Evolutionary conservation across 1,140 invertebrate species (phyloP).

Genomic region (Pogonus chalceus): DNA sequence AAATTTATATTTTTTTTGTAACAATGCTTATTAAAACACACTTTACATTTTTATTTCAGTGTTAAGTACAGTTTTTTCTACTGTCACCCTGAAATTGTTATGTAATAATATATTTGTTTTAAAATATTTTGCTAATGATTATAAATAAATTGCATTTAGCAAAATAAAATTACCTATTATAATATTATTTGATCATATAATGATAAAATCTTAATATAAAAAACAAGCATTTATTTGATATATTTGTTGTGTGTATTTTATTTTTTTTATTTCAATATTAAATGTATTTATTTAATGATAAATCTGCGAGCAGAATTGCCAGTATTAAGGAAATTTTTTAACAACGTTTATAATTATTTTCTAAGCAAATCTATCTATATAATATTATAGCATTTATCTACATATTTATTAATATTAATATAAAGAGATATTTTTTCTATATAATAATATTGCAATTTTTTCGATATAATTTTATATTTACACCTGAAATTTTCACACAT

Average conservation of each 20-base stretch:
- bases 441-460: background rate
- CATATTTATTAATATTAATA: background rate
- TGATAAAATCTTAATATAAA: constrained; percentile 2
- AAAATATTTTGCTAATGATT: background rate
- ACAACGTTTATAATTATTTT: background rate
- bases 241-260: no score
- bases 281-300: background rate
- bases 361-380: background rate
- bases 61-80: constrained; percentile 2
- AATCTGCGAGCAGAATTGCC: background rate
- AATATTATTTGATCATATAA: background rate
- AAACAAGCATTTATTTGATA: background rate
- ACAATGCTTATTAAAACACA: background rate
- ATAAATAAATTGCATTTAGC: constrained; percentile 3
- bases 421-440: background rate
- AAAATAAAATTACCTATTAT: constrained; percentile 2
- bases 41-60: background rate
- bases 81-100: background rate
- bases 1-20: background rate
- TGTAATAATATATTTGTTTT: constrained; percentile 3
- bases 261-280: no score
- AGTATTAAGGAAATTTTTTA: background rate
- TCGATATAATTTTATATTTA: constrained; percentile 4
- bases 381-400: background rate
- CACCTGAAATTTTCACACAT: background rate